Evolutionary conservation across 2,113 vertebrate species (phyloP).

Genomic region (Zosterops hypoxanthus): DNA sequence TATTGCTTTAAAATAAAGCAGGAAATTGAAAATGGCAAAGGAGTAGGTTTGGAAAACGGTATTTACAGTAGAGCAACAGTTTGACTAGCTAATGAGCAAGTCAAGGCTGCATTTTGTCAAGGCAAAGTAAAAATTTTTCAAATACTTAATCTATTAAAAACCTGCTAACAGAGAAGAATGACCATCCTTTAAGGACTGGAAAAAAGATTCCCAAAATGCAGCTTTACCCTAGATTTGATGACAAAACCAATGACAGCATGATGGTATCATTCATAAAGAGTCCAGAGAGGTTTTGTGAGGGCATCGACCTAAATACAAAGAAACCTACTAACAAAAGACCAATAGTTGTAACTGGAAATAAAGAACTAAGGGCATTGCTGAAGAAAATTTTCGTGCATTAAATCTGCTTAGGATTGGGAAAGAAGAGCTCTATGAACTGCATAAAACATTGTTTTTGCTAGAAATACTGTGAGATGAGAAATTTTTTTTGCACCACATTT

Average conservation of each 20-base stretch:
- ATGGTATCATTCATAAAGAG: background rate
- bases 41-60: background rate
- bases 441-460: constrained; percentile 18
- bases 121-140: background rate
- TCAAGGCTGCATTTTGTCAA: background rate
- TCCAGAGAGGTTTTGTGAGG: background rate
- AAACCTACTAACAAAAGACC: background rate
- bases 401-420: background rate
- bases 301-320: background rate
- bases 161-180: background rate
- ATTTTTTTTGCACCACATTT: background rate
- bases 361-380: background rate
- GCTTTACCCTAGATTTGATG: background rate
- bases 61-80: background rate
- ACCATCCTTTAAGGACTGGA: background rate
- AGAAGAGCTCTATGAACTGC: background rate
- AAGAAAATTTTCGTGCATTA: constrained; percentile 18
- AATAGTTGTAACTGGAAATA: background rate
- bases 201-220: background rate
- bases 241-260: background rate
- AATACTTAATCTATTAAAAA: background rate
- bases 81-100: background rate
- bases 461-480: background rate
- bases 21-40: background rate
- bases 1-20: constrained; percentile 10